These are phyloP conservation scores for Apostichopus californicus DNA, from an alignment of 35 echinoderm and acorn worm genomes.

Conservation along the genomic window DNA sequence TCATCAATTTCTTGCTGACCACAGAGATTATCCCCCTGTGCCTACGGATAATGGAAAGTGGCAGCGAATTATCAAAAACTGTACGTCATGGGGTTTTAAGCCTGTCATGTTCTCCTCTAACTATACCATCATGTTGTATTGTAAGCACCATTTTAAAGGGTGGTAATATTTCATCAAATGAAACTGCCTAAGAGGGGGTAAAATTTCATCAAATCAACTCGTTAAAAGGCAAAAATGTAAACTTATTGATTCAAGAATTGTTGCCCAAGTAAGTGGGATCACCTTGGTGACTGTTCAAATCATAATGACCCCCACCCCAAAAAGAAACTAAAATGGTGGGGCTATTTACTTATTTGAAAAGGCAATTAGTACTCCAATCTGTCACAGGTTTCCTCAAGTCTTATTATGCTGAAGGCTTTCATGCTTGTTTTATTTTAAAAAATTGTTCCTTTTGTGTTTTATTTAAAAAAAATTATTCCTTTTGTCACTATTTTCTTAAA, in stretches of 20 bases:
- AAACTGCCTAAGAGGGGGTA: too few relatives aligned
- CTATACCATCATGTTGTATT: too few relatives aligned
- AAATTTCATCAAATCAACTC: too few relatives aligned
- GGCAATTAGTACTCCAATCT: background rate
- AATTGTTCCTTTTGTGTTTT: background rate
- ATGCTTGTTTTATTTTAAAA: background rate
- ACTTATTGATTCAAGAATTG: too few relatives aligned
- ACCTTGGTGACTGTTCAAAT: too few relatives aligned
- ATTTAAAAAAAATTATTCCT: background rate
- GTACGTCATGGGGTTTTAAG: constrained; percentile 57
- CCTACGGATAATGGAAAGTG: constrained; percentile 98
- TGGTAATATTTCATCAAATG: background rate
- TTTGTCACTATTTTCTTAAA: background rate
- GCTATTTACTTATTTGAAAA: background rate
- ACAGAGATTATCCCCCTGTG: constrained; percentile 99
- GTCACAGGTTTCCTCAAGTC: background rate
- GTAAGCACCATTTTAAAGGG: too few relatives aligned
- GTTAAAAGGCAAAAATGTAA: too few relatives aligned
- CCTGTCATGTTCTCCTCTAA: too few relatives aligned
- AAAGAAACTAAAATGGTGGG: too few relatives aligned
- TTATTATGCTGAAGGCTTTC: background rate
- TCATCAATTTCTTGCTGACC: constrained; percentile 95
- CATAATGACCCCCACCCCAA: too few relatives aligned
- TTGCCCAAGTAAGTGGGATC: too few relatives aligned
- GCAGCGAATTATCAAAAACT: constrained; percentile 99